A percentile compares a stretch with the other conserved stretches of the same genome.
These are phyloP conservation scores for Nephrotoma guestfalica DNA, from an alignment of 2,888 invertebrate genomes.

Conservation along the genomic window DNA sequence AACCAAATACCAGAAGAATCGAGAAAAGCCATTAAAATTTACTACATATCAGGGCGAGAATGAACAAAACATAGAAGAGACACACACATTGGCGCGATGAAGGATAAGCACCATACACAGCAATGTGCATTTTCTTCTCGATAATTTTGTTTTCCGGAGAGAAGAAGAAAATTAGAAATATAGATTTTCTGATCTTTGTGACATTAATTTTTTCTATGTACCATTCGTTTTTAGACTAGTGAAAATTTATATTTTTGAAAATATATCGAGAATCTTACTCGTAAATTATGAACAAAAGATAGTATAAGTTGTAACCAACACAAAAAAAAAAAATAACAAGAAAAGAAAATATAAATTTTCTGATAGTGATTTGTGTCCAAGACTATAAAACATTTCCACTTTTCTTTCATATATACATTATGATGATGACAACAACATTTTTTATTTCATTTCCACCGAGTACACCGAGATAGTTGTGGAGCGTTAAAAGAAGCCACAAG, in stretches of 20 bases:
- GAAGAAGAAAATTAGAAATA: neutral
- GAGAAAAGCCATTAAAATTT: neutral
- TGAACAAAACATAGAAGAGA: neutral
- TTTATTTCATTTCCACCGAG: neutral
- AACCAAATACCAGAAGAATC: neutral
- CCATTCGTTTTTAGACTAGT: neutral
- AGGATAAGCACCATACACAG: neutral
- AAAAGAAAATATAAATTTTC: neutral
- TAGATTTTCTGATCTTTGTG: neutral
- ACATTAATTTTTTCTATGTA: neutral
- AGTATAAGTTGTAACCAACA: neutral
- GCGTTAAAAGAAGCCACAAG: neutral
- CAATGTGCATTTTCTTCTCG: neutral
- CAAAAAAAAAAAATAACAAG: neutral
- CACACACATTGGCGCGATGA: neutral
- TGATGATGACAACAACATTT: neutral
- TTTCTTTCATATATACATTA: neutral
- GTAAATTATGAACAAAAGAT: neutral
- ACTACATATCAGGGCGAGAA: neutral
- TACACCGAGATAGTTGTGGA: neutral
- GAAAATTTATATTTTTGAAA: neutral
- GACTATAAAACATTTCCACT: neutral
- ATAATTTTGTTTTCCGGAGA: neutral
- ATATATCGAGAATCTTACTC: neutral
- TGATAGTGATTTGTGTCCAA: neutral